These are phyloP conservation scores for Aramus guarauna DNA, from an alignment of 2,113 vertebrate genomes.

Conservation along the genomic window DNA sequence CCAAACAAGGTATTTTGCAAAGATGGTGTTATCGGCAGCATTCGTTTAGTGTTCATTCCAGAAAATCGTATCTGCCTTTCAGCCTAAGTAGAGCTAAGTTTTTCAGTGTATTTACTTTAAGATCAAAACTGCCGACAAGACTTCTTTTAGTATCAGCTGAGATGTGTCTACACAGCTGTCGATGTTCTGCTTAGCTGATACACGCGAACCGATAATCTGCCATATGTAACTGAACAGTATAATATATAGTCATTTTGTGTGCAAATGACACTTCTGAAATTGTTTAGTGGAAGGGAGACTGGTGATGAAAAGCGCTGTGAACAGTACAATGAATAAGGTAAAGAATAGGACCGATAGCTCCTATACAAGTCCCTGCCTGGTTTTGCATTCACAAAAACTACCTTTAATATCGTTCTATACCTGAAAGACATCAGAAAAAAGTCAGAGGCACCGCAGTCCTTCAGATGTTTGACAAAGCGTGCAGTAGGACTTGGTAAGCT, in stretches of 20 bases:
- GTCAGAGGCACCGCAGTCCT: neutral
- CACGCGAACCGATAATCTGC: neutral
- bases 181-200: conserved; percentile 13
- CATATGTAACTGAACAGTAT: neutral
- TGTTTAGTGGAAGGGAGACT: neutral
- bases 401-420: neutral
- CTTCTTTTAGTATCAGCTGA: neutral
- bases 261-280: conserved; percentile 1
- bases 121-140: neutral
- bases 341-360: neutral
- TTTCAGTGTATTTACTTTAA: conserved; percentile 30
- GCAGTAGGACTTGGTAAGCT: neutral
- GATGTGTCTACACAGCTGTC: conserved; percentile 12
- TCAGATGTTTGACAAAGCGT: conserved; percentile 28
- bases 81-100: conserved; percentile 25
- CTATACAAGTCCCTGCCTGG: neutral
- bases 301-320: neutral
- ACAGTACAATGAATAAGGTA: neutral
- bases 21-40: neutral
- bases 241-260: neutral
- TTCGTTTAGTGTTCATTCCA: neutral
- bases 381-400: neutral
- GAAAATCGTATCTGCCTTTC: conserved; percentile 1
- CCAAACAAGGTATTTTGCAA: neutral
- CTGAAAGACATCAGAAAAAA: neutral